Evolutionary conservation across 2,888 invertebrate genomes (phyloP), one percentile per base, ranked within the genome.

Genomic region (Bombylius major): DNA sequence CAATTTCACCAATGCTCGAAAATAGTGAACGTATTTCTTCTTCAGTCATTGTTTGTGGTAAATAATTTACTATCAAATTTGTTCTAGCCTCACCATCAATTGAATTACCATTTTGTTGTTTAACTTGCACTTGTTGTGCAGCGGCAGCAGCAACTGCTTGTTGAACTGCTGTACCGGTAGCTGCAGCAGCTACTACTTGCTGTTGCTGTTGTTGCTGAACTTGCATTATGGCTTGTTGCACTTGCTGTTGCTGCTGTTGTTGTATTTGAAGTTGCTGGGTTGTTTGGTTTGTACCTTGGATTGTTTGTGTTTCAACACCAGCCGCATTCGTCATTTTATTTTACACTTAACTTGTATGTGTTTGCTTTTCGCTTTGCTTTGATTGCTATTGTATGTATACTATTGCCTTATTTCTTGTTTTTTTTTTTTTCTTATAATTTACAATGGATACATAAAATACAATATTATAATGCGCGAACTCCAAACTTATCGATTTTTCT

Each of bases 21-120:
- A 99, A 99, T 55, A 99, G 82, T 57, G 95, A 93, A 62, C 97
- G 83, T 63, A 99, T 98, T 77, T 98, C 98, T 76, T 98, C 98
- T 78, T 99, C 98, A 56, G 95, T 95, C 99, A 99, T 99, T 67
- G 92, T 96, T 80, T 99, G 99, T 61, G 99, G 99, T 76, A 99
- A 82, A 77, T 99, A 99, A 80, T 99, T 99, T 70, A 99, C 98
- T 77, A 99, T 99, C 66, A 99, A 84, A 79, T 99, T 99, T 66
- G 98, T 99, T 80, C 94, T 91, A 69, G 91, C 92, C 79, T 95
- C 94, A 63, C 69, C 69, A 44, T 51, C 54, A n/a, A 55, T 55
- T 7, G 52, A 39, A 62, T 67, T 71, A 70, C 89, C 89, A 76
- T 89, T 89, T 72, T 50, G n/a, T 75, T 63, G 56, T 59, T 66